Percentiles rank a stretch among this genome's conserved stretches.
Conservation (phyloP, 2,797 vertebrate genomes). For the Spheniscus humboldti region DNA sequence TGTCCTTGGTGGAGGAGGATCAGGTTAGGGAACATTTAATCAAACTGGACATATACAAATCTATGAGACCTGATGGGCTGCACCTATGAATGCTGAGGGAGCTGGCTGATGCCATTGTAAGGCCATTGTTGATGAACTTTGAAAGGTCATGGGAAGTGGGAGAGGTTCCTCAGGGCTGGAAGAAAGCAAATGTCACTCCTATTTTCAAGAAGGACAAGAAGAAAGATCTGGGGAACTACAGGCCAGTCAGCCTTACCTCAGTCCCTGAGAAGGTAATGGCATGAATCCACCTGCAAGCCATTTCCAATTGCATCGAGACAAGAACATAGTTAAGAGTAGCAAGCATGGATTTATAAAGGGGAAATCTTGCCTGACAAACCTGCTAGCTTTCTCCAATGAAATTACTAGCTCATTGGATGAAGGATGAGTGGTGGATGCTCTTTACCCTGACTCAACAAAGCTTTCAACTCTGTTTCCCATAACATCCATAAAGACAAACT, state of each 20-base stretch:
- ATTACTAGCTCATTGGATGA: not conserved
- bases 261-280: not conserved
- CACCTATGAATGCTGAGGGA: not conserved
- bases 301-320: not conserved
- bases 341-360: not conserved
- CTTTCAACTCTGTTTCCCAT: not conserved
- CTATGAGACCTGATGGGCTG: not conserved
- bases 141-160: not conserved
- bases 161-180: not conserved
- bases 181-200: not conserved
- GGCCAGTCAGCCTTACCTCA: not conserved
- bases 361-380: not conserved
- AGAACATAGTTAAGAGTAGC: not conserved
- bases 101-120: not conserved
- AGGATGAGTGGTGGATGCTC: not conserved
- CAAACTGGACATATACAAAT: not conserved
- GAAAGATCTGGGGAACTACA: not conserved
- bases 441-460: not conserved
- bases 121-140: not conserved
- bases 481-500: not conserved
- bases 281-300: not conserved
- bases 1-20: not conserved
- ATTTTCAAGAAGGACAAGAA: not conserved
- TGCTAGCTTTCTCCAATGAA: not conserved
- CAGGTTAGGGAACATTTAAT: not conserved